Base-by-base conservation (phyloP, 2,888 invertebrate genomes). In the Bembecia ichneumoniformis region DNA sequence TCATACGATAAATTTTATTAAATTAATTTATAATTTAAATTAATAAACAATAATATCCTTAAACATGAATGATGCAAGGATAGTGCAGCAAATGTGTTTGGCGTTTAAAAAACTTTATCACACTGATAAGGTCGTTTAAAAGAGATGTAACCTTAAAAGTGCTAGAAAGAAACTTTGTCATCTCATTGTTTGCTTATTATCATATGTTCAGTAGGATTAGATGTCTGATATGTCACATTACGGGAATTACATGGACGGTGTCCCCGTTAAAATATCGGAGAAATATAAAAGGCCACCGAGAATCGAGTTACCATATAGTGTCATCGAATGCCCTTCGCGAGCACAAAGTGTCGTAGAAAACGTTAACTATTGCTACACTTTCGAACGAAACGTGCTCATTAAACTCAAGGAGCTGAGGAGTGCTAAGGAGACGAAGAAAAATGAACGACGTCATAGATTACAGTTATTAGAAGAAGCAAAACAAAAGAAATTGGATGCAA, bases 241-340 rank as follows among this genome's bases (percentile, higher is more conserved):
- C 58, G 76, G 77, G 35, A 89, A 90, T 68, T 92, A 90, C 68
- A 93, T 94, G 91, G 96, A 96, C 80, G 93, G 92, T 59, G 92
- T 96, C 62, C 93, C 94, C 66, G 95, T 96, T 53, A 96, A 96
- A 88, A 95, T 96, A 77, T 92, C 94, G 47, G 95, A 96, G 78
- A 93, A 91, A 64, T 96, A 93, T 72, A 94, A 94, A 74, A 93
- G 94, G 58, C 95, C 95, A 17, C 91, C 92, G 50, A 63, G 69
- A 57, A 77, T 82, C 47, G 91, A 88, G 54, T 78, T 91, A 55
- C 91, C 90, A 49, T 77, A 81, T 60, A 74, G 71, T 59, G 73
- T 83, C 17, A 64, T 58, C 43, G 86, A 83, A 55, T 73, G 74
- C 55, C 65, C 77, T 43, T 54, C 68, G 36, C 71, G 81, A 58